Evolutionary conservation across 2,888 invertebrate genomes (phyloP).

Genomic region (Dyspetes luteomarginatus): DNA sequence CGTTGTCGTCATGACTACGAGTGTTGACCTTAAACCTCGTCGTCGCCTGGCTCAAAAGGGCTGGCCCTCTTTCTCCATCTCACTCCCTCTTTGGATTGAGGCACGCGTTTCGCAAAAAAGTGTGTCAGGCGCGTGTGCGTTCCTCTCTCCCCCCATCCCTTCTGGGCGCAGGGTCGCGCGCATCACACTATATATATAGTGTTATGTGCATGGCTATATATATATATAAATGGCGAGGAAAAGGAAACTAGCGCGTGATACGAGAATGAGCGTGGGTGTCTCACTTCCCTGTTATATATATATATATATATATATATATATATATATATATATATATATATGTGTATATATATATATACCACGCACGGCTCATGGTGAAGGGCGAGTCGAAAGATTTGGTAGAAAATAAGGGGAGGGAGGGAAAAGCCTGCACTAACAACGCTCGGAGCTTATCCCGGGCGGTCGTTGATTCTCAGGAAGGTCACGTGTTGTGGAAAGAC

Average conservation of each 20-base stretch:
- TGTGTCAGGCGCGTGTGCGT: slow-evolving; percentile 74
- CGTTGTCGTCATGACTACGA: slow-evolving; percentile 79
- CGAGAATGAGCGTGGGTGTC: slow-evolving; percentile 55
- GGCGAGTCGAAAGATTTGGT: background rate
- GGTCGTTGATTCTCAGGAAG: slow-evolving; percentile 41
- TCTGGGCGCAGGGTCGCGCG: background rate
- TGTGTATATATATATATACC: no score
- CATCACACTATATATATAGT: background rate
- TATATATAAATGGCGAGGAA: background rate
- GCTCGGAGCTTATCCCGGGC: slow-evolving; percentile 50
- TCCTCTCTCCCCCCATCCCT: slow-evolving; percentile 58
- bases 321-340: no score
- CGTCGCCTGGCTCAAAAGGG: slow-evolving; percentile 62
- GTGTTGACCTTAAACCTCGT: slow-evolving; percentile 78
- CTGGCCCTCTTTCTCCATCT: slow-evolving; percentile 47
- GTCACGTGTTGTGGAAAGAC: slow-evolving; percentile 11
- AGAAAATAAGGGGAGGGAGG: slow-evolving; percentile 10
- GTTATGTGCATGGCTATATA: no score
- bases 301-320: no score
- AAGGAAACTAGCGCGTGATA: slow-evolving; percentile 39
- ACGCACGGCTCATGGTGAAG: no score
- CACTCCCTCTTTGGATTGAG: slow-evolving; percentile 69
- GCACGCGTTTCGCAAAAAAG: slow-evolving; percentile 73
- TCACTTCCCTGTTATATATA: slow-evolving; percentile 42
- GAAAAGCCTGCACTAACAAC: slow-evolving; percentile 61